Percentiles rank a stretch among this genome's conserved stretches.
Evolutionary conservation across 2,888 invertebrate species (phyloP).

Genomic region (Thereva nobilitata): DNA sequence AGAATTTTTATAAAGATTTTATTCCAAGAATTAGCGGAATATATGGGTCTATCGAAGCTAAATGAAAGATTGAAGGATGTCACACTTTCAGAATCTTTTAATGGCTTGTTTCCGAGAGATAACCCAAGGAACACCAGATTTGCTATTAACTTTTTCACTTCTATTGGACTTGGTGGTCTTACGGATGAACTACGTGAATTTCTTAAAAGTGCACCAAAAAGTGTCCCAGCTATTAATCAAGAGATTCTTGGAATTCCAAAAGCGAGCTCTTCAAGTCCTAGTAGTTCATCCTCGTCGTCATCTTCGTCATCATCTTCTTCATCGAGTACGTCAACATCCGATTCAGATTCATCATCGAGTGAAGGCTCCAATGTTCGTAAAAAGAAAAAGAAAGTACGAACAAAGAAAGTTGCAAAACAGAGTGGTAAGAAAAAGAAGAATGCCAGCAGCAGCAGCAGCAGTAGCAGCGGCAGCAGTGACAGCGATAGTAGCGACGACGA

Average conservation of each 20-base stretch:
- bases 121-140: slow-evolving; percentile 96
- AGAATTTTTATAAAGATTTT: slow-evolving; percentile 97
- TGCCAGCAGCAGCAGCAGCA: slow-evolving; percentile 6
- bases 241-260: slow-evolving; percentile 52
- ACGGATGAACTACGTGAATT: slow-evolving; percentile 92
- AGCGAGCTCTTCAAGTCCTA: slow-evolving; percentile 21
- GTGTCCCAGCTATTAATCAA: slow-evolving; percentile 53
- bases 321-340: slow-evolving; percentile 41
- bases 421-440: slow-evolving; percentile 10
- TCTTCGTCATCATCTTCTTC: slow-evolving; percentile 42
- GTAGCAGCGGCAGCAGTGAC: not conserved
- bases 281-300: slow-evolving; percentile 43
- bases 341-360: slow-evolving; percentile 43
- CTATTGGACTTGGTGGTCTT: slow-evolving; percentile 93
- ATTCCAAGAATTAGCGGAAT: slow-evolving; percentile 94
- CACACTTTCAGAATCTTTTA: slow-evolving; percentile 82
- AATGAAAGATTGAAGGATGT: slow-evolving; percentile 89
- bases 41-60: slow-evolving; percentile 91
- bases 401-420: slow-evolving; percentile 4
- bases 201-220: slow-evolving; percentile 65
- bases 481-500: not conserved
- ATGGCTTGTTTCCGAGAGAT: slow-evolving; percentile 92
- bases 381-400: slow-evolving; percentile 40
- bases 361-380: slow-evolving; percentile 41
- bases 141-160: slow-evolving; percentile 97